Conservation (phyloP, 2,113 vertebrate genomes). For the Microtus ochrogaster region DNA sequence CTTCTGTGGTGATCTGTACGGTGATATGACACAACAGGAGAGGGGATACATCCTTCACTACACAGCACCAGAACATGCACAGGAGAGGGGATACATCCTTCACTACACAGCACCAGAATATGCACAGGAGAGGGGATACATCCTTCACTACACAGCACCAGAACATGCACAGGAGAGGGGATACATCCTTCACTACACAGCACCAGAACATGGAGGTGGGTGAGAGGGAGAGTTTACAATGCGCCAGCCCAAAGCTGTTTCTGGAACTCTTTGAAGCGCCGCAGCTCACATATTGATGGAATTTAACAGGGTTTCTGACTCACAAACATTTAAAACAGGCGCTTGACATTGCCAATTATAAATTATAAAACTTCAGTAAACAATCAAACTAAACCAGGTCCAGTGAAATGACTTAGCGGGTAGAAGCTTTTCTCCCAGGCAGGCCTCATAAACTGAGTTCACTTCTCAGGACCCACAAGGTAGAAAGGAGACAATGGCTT, state of each 20-base stretch:
- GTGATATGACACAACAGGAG: not conserved
- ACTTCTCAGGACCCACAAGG: not conserved
- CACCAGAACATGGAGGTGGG: not conserved
- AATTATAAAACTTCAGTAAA: not conserved
- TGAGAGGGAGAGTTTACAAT: not conserved
- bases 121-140: not conserved
- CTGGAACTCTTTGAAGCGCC: not conserved
- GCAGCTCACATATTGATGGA: not conserved
- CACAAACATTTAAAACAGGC: not conserved
- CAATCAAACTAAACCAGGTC: not conserved
- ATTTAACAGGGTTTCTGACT: not conserved
- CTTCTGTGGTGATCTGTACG: not conserved
- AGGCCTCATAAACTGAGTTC: not conserved
- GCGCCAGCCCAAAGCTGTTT: not conserved
- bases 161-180: not conserved
- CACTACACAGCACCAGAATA: not conserved
- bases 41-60: not conserved
- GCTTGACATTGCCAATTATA: not conserved
- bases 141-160: not conserved
- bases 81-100: not conserved
- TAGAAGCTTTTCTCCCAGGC: not conserved
- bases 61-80: not conserved
- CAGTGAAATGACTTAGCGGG: not conserved
- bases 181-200: not conserved
- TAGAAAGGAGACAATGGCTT: not conserved